These are phyloP conservation scores for Andricus grossulariae DNA, from an alignment of 1,140 invertebrate species.

Conservation along the genomic window DNA sequence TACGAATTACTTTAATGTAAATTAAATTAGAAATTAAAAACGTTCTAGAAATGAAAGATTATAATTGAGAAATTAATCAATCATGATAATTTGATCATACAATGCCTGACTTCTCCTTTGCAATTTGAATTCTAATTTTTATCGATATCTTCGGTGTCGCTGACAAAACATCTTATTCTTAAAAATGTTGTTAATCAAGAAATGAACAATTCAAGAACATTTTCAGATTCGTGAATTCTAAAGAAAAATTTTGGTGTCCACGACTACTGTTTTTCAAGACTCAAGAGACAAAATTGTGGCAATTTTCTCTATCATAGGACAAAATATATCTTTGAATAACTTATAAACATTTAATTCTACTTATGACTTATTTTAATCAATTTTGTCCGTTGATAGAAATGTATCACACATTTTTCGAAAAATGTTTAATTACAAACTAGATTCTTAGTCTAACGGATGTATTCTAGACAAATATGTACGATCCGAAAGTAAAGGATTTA, in stretches of 20 bases:
- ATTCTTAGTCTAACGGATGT: background rate
- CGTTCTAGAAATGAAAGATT: no score
- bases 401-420: no score
- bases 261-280: constrained; percentile 14
- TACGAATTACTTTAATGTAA: no score
- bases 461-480: no score
- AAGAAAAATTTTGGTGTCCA: background rate
- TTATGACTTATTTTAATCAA: background rate
- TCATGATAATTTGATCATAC: no score
- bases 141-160: no score
- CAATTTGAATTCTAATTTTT: no score
- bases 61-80: no score
- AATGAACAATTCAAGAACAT: background rate
- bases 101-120: no score
- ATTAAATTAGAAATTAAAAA: no score
- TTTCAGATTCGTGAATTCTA: background rate
- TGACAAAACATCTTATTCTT: no score
- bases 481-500: constrained; percentile 30
- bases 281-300: background rate
- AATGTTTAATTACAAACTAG: background rate
- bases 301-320: background rate
- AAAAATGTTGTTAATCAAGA: no score
- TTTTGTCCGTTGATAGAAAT: constrained; percentile 1
- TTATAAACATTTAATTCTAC: background rate
- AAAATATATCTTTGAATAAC: background rate